Conservation (phyloP, 37 sponge, comb jelly and placozoan genomes). For the Hexactinellida sp. region DNA sequence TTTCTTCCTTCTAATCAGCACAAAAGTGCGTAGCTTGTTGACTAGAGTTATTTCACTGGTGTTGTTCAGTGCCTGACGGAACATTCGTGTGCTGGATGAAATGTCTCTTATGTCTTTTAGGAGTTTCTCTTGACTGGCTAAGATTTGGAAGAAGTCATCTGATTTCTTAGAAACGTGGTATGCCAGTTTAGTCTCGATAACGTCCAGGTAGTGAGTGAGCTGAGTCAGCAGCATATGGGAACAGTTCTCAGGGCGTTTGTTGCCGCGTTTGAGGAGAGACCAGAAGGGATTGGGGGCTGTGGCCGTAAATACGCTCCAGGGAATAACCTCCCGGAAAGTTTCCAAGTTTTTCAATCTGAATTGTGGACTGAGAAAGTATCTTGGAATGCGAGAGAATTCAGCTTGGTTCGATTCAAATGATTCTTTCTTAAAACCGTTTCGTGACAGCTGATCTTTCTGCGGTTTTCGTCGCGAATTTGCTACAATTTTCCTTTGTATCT, state of each 20-base stretch:
- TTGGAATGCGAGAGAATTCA: background rate
- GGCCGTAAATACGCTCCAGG: background rate
- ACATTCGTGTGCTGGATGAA: background rate
- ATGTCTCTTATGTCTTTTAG: conserved; percentile 20
- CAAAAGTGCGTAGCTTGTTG: conserved; percentile 24
- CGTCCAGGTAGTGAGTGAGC: conserved; percentile 84
- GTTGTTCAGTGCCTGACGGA: background rate
- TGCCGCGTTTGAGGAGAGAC: background rate
- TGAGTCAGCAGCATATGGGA: conserved; percentile 22
- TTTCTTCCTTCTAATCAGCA: background rate
- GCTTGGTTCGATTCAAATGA: background rate
- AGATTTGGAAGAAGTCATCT: conserved; percentile 78
- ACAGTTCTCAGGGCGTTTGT: conserved; percentile 1
- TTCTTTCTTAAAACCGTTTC: background rate
- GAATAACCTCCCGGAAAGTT: background rate
- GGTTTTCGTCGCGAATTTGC: background rate
- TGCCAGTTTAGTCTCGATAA: conserved; percentile 80
- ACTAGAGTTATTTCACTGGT: conserved; percentile 20
- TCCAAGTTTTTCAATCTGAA: background rate
- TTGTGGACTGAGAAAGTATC: background rate
- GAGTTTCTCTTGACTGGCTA: conserved; percentile 57
- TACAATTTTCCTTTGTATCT: background rate
- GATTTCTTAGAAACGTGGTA: conserved; percentile 70
- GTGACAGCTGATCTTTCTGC: background rate
- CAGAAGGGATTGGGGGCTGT: background rate